Evolutionary conservation across 2,113 vertebrate species (phyloP).

Genomic region (human): GRCh38 chr14:68512001-68512500

Average conservation of each 20-base stretch:
- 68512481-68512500: constrained; percentile 62
- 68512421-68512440: constrained; percentile 70
- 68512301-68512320: not conserved
- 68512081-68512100: not conserved
- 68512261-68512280: not conserved
- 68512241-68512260: not conserved
- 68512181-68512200: not conserved
- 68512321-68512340: constrained; percentile 31
- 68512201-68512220: not conserved
- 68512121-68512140: not conserved
- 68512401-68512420: constrained; percentile 67
- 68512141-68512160: not conserved
- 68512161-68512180: not conserved
- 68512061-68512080: not conserved
- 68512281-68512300: not conserved
- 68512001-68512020: not conserved
- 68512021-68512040: not conserved
- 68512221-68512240: constrained; percentile 19
- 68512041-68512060: not conserved
- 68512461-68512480: constrained; percentile 71
- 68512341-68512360: constrained; percentile 45
- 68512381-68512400: constrained; percentile 64
- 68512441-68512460: constrained; percentile 69
- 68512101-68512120: not conserved
- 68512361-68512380: constrained; percentile 39